phyloP scores from a whole-genome alignment of 2,888 invertebrate species.

The Tinea trinotella region DNA sequence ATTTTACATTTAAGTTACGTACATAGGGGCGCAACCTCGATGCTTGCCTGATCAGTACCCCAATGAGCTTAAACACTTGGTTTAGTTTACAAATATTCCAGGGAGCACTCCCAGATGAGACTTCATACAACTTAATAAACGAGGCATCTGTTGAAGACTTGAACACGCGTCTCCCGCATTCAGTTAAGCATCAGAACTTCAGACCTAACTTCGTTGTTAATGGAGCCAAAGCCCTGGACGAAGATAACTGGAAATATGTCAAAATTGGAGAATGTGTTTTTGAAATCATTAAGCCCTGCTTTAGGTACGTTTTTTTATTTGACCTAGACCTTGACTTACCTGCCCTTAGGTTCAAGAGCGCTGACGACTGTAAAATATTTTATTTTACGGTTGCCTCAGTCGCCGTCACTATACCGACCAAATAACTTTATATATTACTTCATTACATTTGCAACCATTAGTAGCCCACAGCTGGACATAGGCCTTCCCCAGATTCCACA shows the following conservation, averaged over 20 bases:
- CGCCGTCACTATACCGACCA: not conserved
- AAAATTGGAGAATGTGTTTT: constrained; percentile 77
- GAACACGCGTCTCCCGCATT: constrained; percentile 68
- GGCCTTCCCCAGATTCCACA: too few species aligned
- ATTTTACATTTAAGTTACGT: too few species aligned
- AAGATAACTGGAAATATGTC: constrained; percentile 81
- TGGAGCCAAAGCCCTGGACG: constrained; percentile 72
- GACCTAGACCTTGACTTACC: not conserved
- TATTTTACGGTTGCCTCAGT: too few species aligned
- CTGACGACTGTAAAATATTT: too few species aligned
- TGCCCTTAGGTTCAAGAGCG: too few species aligned
- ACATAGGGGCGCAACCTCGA: too few species aligned
- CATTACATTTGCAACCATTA: too few species aligned
- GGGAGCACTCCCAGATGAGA: constrained; percentile 78
- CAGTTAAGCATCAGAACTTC: constrained; percentile 70
- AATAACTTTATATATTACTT: too few species aligned
- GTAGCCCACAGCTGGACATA: too few species aligned
- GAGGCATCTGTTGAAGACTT: constrained; percentile 77
- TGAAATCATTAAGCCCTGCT: constrained; percentile 76
- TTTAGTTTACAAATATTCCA: too few species aligned
- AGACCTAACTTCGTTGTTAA: constrained; percentile 79
- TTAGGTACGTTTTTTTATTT: constrained; percentile 51
- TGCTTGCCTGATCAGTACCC: too few species aligned
- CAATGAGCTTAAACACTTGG: too few species aligned
- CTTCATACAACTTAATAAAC: constrained; percentile 78